These are phyloP conservation scores for Syrphus vitripennis DNA, from an alignment of 2,888 invertebrate genomes.

Conservation along the genomic window DNA sequence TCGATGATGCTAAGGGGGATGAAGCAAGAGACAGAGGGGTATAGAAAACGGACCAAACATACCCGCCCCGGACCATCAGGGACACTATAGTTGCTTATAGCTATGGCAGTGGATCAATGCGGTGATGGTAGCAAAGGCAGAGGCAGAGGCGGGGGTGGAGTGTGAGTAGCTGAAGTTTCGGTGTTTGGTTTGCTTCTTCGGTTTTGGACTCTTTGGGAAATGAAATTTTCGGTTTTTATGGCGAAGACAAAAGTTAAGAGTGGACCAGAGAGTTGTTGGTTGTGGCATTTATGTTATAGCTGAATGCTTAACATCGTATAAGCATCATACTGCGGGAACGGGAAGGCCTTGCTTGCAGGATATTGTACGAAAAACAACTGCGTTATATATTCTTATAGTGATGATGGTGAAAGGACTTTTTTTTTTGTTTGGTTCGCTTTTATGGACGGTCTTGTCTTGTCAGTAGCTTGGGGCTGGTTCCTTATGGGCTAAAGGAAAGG, in stretches of 20 bases:
- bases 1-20: background rate
- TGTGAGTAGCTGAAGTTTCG: background rate
- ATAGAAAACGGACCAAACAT: conserved; percentile 57
- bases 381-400: conserved; percentile 14
- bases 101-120: conserved; percentile 4
- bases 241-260: conserved; percentile 71
- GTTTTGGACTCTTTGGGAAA: conserved; percentile 68
- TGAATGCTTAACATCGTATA: background rate
- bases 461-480: conserved; percentile 42
- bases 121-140: background rate
- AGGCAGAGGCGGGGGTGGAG: background rate
- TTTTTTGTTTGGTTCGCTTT: conserved; percentile 11
- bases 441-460: conserved; percentile 6
- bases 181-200: conserved; percentile 17
- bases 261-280: conserved; percentile 68
- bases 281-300: conserved; percentile 61
- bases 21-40: background rate
- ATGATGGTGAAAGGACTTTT: conserved; percentile 21
- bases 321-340: background rate
- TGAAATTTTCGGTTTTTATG: conserved; percentile 71
- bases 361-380: conserved; percentile 40
- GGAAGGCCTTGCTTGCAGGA: conserved; percentile 47
- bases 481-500: conserved; percentile 41
- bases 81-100: conserved; percentile 24
- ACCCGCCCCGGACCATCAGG: conserved; percentile 46